Evolutionary conservation across 2,888 invertebrate species (phyloP).

Genomic region (Melinaea marsaeus): DNA sequence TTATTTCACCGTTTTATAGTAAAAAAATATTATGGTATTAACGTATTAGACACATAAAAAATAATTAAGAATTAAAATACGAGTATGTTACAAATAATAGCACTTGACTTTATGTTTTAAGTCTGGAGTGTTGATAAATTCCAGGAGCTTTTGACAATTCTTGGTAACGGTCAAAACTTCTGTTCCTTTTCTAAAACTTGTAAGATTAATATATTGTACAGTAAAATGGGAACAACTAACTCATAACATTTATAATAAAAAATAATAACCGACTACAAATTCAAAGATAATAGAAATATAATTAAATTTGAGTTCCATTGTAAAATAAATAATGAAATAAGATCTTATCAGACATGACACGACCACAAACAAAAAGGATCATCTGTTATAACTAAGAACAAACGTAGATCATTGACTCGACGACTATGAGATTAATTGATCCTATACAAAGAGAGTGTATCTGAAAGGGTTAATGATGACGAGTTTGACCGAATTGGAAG

Average conservation of each 20-base stretch:
- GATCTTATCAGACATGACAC: conserved; percentile 28
- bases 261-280: not conserved
- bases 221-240: not conserved
- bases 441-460: conserved; percentile 17
- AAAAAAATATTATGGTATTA: too few relatives aligned
- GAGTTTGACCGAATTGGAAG: conserved; percentile 12
- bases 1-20: too few relatives aligned
- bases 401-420: conserved; percentile 23
- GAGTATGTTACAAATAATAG: conserved; percentile 12
- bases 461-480: conserved; percentile 18
- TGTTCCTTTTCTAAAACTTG: not conserved
- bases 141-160: conserved; percentile 2
- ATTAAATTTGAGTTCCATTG: conserved; percentile 28
- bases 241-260: not conserved
- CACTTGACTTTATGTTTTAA: conserved; percentile 14
- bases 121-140: not conserved
- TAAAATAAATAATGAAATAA: conserved; percentile 19
- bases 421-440: conserved; percentile 38
- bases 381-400: conserved; percentile 24
- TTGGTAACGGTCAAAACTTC: not conserved
- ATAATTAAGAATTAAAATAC: not conserved
- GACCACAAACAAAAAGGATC: conserved; percentile 23
- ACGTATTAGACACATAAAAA: too few relatives aligned
- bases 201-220: not conserved
- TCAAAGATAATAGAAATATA: conserved; percentile 11